Conservation (phyloP, 2,888 invertebrate genomes). For the Ophion costatus region DNA sequence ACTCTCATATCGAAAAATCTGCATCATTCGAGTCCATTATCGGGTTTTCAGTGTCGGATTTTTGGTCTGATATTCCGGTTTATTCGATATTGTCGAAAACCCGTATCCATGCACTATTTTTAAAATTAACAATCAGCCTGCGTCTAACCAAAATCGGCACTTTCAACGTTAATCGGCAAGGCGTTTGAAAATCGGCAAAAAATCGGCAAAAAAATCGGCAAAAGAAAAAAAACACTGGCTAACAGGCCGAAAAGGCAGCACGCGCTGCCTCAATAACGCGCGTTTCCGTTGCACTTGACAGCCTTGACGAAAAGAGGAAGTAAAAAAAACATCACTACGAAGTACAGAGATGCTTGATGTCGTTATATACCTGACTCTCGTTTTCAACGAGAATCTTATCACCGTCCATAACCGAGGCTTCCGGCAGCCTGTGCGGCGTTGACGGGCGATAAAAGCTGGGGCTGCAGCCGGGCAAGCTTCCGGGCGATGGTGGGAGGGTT, state of each 20-base stretch:
- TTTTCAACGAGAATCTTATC: constrained; percentile 67
- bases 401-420: constrained; percentile 64
- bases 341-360: neutral
- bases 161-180: neutral
- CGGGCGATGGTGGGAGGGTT: constrained; percentile 64
- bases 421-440: constrained; percentile 56
- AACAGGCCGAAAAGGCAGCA: neutral
- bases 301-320: neutral
- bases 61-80: too few species aligned
- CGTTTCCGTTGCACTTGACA: neutral
- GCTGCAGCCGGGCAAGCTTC: constrained; percentile 68
- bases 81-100: too few species aligned
- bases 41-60: too few species aligned
- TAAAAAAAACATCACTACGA: neutral
- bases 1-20: too few species aligned
- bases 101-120: too few species aligned
- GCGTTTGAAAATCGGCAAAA: neutral
- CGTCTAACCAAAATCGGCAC: neutral
- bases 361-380: constrained; percentile 68
- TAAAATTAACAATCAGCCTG: too few species aligned
- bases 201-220: too few species aligned
- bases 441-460: constrained; percentile 65
- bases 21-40: too few species aligned
- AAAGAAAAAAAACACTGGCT: neutral
- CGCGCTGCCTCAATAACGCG: neutral